Evolutionary conservation across 2,113 vertebrate species (phyloP).

Genomic region (Engystomops pustulosus): DNA sequence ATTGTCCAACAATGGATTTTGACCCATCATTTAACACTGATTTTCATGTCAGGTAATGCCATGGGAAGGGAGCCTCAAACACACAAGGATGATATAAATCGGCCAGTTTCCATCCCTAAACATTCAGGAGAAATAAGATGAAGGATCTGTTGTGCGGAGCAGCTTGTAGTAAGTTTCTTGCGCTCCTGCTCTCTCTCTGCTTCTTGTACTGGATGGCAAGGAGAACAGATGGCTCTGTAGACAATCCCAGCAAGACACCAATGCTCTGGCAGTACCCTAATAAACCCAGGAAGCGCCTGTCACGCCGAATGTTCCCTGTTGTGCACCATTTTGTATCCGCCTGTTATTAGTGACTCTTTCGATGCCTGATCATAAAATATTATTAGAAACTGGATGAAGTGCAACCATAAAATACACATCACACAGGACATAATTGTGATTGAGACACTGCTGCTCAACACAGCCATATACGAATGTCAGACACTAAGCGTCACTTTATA

Average conservation of each 20-base stretch:
- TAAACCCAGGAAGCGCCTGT: conserved; percentile 10
- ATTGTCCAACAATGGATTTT: too few species aligned
- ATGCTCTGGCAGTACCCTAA: not conserved
- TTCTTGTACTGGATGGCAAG: not conserved
- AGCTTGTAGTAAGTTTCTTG: not conserved
- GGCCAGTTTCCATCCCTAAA: not conserved
- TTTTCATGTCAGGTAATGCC: too few species aligned
- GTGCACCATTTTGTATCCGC: not conserved
- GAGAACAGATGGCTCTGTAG: conserved; percentile 9
- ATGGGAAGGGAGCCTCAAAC: too few species aligned
- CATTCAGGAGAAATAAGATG: not conserved
- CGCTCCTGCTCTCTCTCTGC: too few species aligned
- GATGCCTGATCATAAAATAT: not conserved
- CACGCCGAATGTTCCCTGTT: not conserved
- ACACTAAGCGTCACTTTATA: too few species aligned
- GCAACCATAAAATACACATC: too few species aligned
- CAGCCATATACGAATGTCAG: too few species aligned
- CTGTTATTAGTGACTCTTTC: conserved; percentile 15
- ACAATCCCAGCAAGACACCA: conserved; percentile 33
- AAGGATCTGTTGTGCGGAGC: not conserved
- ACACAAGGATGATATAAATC: too few species aligned
- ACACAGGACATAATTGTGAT: too few species aligned
- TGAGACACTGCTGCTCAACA: too few species aligned
- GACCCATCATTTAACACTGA: too few species aligned
- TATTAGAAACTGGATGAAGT: too few species aligned